A percentile compares a stretch with the other conserved stretches of the same genome.
Conservation (phyloP, 2,888 invertebrate genomes). For the Adelphocoris suturalis region DNA sequence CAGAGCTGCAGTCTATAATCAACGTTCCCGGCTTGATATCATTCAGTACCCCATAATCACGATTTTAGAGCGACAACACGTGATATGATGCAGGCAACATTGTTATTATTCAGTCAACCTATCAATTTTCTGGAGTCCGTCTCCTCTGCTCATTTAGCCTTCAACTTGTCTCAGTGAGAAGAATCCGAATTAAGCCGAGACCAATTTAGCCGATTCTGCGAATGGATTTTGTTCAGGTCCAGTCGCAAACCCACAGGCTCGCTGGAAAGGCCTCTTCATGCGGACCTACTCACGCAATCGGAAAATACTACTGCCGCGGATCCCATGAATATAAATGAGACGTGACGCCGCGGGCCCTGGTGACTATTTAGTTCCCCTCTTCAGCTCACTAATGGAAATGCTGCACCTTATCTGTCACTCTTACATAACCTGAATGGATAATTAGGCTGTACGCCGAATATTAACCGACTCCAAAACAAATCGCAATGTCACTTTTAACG, state of each 20-base stretch:
- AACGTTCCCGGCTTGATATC: conserved; percentile 86
- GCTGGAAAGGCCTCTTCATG: neutral
- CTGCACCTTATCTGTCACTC: too few relatives aligned
- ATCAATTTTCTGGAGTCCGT: conserved; percentile 87
- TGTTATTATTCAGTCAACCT: conserved; percentile 89
- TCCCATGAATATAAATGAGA: neutral
- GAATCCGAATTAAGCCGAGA: conserved; percentile 89
- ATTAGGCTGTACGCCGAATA: too few relatives aligned
- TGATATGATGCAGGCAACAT: conserved; percentile 97
- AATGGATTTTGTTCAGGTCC: neutral
- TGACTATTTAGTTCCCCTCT: too few relatives aligned
- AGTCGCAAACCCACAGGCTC: neutral
- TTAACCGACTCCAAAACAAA: too few relatives aligned
- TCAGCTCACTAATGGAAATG: too few relatives aligned
- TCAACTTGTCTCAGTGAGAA: conserved; percentile 83
- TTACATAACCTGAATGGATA: too few relatives aligned
- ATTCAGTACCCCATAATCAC: conserved; percentile 82
- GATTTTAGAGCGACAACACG: conserved; percentile 88
- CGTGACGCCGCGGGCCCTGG: neutral
- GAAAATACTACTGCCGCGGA: neutral
- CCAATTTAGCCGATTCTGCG: conserved; percentile 90
- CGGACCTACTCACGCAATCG: neutral
- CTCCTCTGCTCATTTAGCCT: conserved; percentile 85
- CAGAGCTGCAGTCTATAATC: conserved; percentile 95
- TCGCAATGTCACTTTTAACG: too few relatives aligned